Evolutionary conservation across 2,113 vertebrate genomes (phyloP).

Genomic region (Empidonax traillii): DNA sequence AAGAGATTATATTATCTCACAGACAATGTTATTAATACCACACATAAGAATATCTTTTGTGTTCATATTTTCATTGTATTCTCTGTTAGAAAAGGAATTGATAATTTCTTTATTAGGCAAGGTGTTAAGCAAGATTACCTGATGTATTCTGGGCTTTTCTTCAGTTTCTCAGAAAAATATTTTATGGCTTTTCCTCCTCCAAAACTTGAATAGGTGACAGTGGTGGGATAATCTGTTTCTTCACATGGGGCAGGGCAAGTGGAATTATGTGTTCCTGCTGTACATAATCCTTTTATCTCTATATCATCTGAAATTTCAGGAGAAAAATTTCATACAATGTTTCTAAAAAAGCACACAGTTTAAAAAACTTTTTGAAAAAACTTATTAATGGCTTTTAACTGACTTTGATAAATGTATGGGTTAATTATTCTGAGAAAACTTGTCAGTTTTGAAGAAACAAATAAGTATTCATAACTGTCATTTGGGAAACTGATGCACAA

Average conservation of each 20-base stretch:
- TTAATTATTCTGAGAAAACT: not conserved
- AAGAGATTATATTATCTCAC: not conserved
- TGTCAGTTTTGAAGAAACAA: not conserved
- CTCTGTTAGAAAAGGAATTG: not conserved
- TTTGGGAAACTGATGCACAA: not conserved
- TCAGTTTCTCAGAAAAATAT: conserved; percentile 69
- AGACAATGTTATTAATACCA: not conserved
- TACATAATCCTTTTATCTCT: conserved; percentile 68
- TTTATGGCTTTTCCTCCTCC: conserved; percentile 65
- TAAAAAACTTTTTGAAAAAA: not conserved
- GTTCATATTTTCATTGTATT: not conserved
- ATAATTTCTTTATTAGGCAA: not conserved
- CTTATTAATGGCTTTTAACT: not conserved
- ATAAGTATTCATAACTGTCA: not conserved
- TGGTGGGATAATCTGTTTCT: conserved; percentile 72
- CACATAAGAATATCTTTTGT: not conserved
- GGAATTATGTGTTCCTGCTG: conserved; percentile 74
- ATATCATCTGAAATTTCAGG: conserved; percentile 67
- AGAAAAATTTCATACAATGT: not conserved
- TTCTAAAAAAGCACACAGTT: not conserved
- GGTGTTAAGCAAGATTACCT: conserved; percentile 46
- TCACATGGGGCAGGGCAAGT: conserved; percentile 77
- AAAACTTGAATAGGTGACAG: conserved; percentile 74
- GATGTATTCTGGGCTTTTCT: conserved; percentile 69
- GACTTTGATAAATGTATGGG: not conserved